These are phyloP conservation scores for Cephus nigrinus DNA, from an alignment of 2,888 invertebrate genomes.

Conservation along the genomic window DNA sequence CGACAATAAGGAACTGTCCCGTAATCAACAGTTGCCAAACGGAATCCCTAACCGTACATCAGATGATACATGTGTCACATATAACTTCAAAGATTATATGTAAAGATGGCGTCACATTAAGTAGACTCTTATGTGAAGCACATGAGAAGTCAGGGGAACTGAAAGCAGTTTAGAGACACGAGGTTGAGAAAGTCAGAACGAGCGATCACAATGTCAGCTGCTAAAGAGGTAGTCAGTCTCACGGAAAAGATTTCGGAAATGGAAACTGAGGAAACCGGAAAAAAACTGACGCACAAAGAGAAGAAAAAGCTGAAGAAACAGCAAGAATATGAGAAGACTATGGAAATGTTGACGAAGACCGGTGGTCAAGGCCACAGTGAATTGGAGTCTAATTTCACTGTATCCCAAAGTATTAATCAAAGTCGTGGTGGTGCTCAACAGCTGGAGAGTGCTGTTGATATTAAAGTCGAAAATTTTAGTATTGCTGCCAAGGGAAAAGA, in stretches of 20 bases:
- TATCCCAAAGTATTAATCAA: constrained; percentile 81
- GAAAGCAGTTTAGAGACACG: constrained; percentile 11
- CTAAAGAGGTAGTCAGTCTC: constrained; percentile 29
- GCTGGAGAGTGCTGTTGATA: constrained; percentile 94
- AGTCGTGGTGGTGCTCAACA: constrained; percentile 58
- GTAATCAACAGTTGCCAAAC: neutral
- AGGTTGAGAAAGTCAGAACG: constrained; percentile 28
- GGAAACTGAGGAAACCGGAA: constrained; percentile 69
- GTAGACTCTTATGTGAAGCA: neutral
- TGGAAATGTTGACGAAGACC: constrained; percentile 86
- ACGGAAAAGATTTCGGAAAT: constrained; percentile 51
- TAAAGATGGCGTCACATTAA: constrained; percentile 32
- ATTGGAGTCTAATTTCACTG: constrained; percentile 93
- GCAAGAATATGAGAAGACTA: constrained; percentile 87
- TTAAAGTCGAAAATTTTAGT: constrained; percentile 98
- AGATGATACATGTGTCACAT: neutral
- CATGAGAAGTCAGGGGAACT: neutral
- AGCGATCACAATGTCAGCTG: neutral
- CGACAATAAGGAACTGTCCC: too few species aligned
- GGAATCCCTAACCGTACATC: neutral
- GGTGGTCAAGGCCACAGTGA: constrained; percentile 92
- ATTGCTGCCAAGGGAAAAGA: constrained; percentile 98
- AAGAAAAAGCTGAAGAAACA: constrained; percentile 91
- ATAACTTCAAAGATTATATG: neutral
- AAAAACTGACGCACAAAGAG: constrained; percentile 90